phyloP scores from a whole-genome alignment of 2,888 invertebrate genomes.

The Calliscelio sp. region DNA sequence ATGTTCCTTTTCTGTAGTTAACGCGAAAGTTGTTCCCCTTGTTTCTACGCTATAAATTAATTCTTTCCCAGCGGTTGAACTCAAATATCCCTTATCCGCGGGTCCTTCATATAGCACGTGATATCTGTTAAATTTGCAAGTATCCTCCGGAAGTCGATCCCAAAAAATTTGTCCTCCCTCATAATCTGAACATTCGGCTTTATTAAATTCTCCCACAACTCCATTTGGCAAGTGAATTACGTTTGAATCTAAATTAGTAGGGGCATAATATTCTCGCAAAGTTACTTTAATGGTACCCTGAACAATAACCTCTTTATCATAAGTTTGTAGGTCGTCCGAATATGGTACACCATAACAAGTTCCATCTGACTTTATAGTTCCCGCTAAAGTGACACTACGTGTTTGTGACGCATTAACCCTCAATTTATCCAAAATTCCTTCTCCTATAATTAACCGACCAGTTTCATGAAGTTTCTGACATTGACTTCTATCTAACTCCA shows the following conservation, averaged over 20 bases:
- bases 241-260: neutral
- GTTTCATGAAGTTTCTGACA: neutral
- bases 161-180: conserved; percentile 13
- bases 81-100: neutral
- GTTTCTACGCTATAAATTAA: neutral
- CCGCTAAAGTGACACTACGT: neutral
- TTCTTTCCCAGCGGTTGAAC: neutral
- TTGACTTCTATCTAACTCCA: neutral
- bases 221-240: neutral
- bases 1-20: neutral
- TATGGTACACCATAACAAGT: neutral
- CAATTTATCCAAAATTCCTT: neutral
- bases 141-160: neutral
- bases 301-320: conserved; percentile 1
- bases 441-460: neutral
- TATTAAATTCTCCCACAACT: neutral
- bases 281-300: neutral
- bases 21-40: neutral
- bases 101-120: no score
- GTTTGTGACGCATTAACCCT: neutral
- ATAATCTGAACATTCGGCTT: conserved; percentile 6
- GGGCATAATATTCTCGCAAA: neutral
- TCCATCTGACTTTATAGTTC: neutral
- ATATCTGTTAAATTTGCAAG: neutral
- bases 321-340: neutral